Conservation (phyloP, 30 jellyfish, hydroid and myxozoan genomes). For the Aurelia aurita region DNA sequence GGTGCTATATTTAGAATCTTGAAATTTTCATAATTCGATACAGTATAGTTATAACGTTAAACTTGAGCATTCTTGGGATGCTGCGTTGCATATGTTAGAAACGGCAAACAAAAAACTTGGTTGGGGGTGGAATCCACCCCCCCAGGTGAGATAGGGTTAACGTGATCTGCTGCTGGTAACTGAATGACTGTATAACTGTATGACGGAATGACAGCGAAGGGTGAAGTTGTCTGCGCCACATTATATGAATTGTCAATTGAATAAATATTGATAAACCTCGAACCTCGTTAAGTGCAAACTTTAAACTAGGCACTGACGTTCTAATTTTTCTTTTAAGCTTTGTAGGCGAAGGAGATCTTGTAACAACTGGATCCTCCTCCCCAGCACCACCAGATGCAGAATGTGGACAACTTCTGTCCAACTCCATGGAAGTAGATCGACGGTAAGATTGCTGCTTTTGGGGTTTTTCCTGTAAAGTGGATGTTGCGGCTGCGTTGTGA, state of each 20-base stretch:
- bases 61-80: too few relatives aligned
- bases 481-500: too few relatives aligned
- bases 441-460: not conserved
- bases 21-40: too few relatives aligned
- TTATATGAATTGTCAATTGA: not conserved
- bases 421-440: not conserved
- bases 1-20: too few relatives aligned
- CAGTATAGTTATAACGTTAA: too few relatives aligned
- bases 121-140: too few relatives aligned
- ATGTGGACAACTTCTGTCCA: not conserved
- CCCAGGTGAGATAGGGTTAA: too few relatives aligned
- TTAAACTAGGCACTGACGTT: constrained; percentile 64
- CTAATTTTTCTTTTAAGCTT: constrained; percentile 29
- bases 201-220: not conserved
- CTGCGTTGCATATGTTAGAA: too few relatives aligned
- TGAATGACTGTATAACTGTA: too few relatives aligned
- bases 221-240: too few relatives aligned
- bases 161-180: too few relatives aligned
- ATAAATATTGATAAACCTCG: not conserved
- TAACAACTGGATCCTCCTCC: not conserved
- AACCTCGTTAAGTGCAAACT: constrained; percentile 62
- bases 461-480: not conserved
- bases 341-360: constrained; percentile 6
- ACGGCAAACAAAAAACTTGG: too few relatives aligned
- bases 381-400: not conserved